Percentiles rank a stretch among this genome's conserved stretches.
Evolutionary conservation across 2,113 vertebrate genomes (phyloP).

Genomic region (Canis aureus): DNA sequence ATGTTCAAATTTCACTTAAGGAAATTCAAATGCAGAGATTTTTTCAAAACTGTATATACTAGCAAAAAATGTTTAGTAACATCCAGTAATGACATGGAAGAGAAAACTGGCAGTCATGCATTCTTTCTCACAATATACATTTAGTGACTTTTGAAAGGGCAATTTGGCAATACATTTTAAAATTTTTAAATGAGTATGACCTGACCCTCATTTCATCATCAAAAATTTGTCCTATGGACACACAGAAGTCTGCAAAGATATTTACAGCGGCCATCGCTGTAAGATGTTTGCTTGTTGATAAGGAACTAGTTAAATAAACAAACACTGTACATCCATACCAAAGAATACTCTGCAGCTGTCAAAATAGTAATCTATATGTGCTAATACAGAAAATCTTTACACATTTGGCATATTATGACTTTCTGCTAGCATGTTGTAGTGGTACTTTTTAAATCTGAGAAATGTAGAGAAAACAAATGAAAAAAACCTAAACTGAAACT

Average conservation of each 20-base stretch:
- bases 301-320: background rate
- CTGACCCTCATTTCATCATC: conserved; percentile 12
- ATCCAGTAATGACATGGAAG: background rate
- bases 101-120: background rate
- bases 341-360: background rate
- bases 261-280: background rate
- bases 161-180: background rate
- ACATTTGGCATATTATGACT: background rate
- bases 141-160: conserved; percentile 28
- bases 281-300: background rate
- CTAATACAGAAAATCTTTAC: conserved; percentile 9
- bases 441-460: background rate
- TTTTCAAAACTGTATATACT: background rate
- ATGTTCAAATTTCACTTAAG: conserved; percentile 45
- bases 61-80: background rate
- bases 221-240: conserved; percentile 27
- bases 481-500: background rate
- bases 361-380: background rate
- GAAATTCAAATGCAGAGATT: conserved; percentile 46
- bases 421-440: background rate
- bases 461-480: background rate
- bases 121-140: conserved; percentile 31
- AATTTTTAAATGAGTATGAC: conserved; percentile 14
- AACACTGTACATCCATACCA: background rate
- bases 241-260: background rate